These are phyloP conservation scores for Numida meleagris DNA, from an alignment of 2,113 vertebrate species.

Conservation along the genomic window DNA sequence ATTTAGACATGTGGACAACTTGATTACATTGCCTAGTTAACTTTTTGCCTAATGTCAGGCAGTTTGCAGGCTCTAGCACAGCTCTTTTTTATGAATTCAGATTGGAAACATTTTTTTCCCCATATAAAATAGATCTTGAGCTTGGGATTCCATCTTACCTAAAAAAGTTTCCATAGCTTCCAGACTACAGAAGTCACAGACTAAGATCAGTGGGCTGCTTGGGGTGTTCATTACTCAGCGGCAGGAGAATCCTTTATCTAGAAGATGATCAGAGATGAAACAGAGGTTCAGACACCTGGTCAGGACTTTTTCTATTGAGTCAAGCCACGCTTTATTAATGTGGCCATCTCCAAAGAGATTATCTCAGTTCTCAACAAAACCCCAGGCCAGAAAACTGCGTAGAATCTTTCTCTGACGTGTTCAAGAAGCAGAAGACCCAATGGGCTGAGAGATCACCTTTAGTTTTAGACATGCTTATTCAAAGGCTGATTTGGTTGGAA, in stretches of 20 bases:
- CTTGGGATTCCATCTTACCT: neutral
- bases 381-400: no score
- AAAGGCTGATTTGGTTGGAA: neutral
- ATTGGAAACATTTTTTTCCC: neutral
- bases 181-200: neutral
- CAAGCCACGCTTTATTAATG: no score
- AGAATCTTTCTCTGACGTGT: no score
- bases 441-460: neutral
- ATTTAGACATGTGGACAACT: neutral
- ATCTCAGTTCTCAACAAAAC: no score
- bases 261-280: no score
- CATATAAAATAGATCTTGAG: neutral
- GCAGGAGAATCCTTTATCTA: neutral
- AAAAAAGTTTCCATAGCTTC: neutral
- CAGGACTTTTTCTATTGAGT: no score
- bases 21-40: neutral
- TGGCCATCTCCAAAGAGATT: no score
- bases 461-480: neutral
- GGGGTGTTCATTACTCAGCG: rapidly evolving
- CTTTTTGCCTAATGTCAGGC: neutral
- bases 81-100: neutral
- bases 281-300: no score
- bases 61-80: neutral
- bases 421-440: neutral
- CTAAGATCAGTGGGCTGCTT: neutral